Conservation (phyloP, 2,113 vertebrate species). For the Felis catus region DNA sequence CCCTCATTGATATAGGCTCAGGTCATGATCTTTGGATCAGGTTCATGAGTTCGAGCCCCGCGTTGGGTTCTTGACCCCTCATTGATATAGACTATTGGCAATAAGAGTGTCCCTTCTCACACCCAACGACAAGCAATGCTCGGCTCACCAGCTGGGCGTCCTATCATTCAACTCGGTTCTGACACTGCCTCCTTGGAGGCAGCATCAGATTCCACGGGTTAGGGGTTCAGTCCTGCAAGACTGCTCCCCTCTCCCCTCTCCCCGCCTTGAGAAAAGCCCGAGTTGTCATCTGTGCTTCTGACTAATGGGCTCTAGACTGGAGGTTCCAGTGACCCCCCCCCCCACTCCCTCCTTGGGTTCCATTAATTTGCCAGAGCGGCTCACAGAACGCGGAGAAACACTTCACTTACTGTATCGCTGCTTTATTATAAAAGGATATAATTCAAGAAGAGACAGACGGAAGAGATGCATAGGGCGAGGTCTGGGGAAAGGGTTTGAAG, state of each 20-base stretch:
- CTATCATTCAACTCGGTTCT: not conserved
- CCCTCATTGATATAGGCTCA: not conserved
- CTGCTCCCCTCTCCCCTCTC: not conserved
- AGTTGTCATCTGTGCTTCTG: not conserved
- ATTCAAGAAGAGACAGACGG: not conserved
- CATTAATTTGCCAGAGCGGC: not conserved
- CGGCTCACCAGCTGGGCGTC: not conserved
- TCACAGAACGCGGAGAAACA: not conserved
- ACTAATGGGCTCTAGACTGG: not conserved
- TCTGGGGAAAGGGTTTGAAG: not conserved
- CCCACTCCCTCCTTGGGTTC: not conserved
- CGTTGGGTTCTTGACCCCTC: no score
- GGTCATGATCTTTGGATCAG: no score
- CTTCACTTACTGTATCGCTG: not conserved
- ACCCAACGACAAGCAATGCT: not conserved
- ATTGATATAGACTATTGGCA: no score
- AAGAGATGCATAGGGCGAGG: not conserved
- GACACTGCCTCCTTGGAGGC: not conserved
- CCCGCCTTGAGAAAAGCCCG: not conserved
- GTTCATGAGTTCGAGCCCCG: no score
- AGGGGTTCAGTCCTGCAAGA: not conserved
- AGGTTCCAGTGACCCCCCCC: not conserved
- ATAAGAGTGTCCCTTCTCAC: not conserved
- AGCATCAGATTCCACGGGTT: not conserved
- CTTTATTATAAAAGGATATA: not conserved